These are phyloP conservation scores for Piaya cayana DNA, from an alignment of 2,113 vertebrate species.

Conservation along the genomic window DNA sequence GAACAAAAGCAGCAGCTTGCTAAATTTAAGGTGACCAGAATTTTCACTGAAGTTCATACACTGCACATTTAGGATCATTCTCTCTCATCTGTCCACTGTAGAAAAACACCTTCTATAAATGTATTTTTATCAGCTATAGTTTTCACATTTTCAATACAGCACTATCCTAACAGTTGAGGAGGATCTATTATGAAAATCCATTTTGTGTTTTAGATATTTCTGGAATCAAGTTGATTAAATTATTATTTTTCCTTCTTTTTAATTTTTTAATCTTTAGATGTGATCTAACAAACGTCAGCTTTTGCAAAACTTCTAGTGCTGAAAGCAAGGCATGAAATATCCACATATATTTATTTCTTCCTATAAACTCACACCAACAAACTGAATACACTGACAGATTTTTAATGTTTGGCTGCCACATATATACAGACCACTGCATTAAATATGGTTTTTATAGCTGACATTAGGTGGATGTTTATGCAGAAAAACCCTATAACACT, in stretches of 20 bases:
- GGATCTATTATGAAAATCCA: neutral
- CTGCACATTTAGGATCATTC: neutral
- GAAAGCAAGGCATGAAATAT: neutral
- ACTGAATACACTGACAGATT: neutral
- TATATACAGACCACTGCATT: neutral
- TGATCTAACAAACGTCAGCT: neutral
- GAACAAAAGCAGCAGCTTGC: neutral
- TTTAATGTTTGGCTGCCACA: neutral
- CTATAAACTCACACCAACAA: neutral
- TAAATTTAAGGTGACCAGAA: neutral
- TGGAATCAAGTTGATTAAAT: neutral
- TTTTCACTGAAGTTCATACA: neutral
- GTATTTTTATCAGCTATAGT: neutral
- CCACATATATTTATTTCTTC: neutral
- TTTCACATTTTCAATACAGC: neutral
- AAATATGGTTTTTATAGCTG: neutral
- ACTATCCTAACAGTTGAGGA: neutral
- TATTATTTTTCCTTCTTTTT: neutral
- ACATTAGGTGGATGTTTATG: conserved; percentile 19
- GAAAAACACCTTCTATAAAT: neutral
- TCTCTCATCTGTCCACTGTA: neutral
- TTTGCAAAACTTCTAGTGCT: neutral
- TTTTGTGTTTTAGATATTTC: neutral
- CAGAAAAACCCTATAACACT: conserved; percentile 21
- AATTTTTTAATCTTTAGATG: neutral